Conservation (phyloP, 1,140 invertebrate genomes). For the Acromyrmex charruanus region DNA sequence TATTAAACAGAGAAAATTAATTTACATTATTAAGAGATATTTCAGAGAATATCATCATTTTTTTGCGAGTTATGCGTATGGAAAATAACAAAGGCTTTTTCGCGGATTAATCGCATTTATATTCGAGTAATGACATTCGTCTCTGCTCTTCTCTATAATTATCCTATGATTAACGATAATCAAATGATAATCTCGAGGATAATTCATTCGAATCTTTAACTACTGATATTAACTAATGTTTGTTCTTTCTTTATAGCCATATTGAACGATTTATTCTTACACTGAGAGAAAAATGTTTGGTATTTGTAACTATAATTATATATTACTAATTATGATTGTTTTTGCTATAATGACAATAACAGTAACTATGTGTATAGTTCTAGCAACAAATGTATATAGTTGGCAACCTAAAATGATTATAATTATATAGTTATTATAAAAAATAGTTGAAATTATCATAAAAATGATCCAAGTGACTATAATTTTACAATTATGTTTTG, state of each 20-base stretch:
- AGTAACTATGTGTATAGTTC: too few species aligned
- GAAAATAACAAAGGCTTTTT: not conserved
- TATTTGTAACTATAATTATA: too few species aligned
- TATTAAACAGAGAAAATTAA: constrained; percentile 40
- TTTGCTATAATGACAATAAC: too few species aligned
- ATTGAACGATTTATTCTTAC: not conserved
- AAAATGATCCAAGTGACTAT: too few species aligned
- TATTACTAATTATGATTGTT: too few species aligned
- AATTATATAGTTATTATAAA: too few species aligned
- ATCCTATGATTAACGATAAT: not conserved
- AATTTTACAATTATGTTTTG: too few species aligned
- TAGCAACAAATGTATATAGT: too few species aligned
- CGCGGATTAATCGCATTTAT: constrained; percentile 19
- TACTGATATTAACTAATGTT: not conserved
- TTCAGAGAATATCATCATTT: not conserved
- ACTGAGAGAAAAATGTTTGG: too few species aligned
- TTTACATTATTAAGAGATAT: constrained; percentile 1
- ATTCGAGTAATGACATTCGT: constrained; percentile 2
- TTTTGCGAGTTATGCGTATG: not conserved
- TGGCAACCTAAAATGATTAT: too few species aligned
- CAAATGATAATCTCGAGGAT: not conserved
- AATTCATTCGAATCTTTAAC: constrained; percentile 11
- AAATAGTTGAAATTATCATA: too few species aligned
- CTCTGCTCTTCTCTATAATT: not conserved
- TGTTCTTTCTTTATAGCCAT: not conserved